A percentile compares a stretch with the other conserved stretches of the same genome.
Evolutionary conservation across 2,113 vertebrate species (phyloP).

Genomic region (Gopherus evgoodei): DNA sequence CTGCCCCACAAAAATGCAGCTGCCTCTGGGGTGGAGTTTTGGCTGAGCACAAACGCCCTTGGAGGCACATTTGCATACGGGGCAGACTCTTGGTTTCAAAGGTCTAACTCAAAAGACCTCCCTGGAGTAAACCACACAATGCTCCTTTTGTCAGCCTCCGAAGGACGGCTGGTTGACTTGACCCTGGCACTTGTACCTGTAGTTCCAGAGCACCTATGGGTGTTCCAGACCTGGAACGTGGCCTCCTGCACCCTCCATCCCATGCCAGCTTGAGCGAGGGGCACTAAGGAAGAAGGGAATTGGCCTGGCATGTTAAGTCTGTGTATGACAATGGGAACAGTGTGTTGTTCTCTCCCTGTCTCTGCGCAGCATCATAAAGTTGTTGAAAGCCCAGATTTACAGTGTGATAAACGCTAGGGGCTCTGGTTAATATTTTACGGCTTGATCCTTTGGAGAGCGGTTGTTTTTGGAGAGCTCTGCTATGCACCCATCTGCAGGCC

Average conservation of each 20-base stretch:
- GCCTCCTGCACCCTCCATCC: not conserved
- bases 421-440: slow-evolving; percentile 54
- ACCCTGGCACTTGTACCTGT: not conserved
- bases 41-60: not conserved
- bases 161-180: rapidly evolving
- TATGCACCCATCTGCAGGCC: slow-evolving; percentile 13
- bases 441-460: slow-evolving; percentile 39
- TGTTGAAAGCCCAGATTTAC: slow-evolving; percentile 69
- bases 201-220: not conserved
- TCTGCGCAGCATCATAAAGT: slow-evolving; percentile 42
- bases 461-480: not conserved
- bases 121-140: not conserved
- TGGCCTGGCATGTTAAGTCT: slow-evolving; percentile 38
- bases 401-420: slow-evolving; percentile 66
- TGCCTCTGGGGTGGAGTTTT: not conserved
- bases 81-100: not conserved
- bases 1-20: rapidly evolving
- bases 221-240: not conserved
- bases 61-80: not conserved
- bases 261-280: not conserved
- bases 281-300: not conserved
- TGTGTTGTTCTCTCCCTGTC: slow-evolving; percentile 57
- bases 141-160: not conserved
- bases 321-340: slow-evolving; percentile 33
- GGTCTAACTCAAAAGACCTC: not conserved